phyloP scores from a whole-genome alignment of 1,140 invertebrate species.

The Sitobion miscanthi region DNA sequence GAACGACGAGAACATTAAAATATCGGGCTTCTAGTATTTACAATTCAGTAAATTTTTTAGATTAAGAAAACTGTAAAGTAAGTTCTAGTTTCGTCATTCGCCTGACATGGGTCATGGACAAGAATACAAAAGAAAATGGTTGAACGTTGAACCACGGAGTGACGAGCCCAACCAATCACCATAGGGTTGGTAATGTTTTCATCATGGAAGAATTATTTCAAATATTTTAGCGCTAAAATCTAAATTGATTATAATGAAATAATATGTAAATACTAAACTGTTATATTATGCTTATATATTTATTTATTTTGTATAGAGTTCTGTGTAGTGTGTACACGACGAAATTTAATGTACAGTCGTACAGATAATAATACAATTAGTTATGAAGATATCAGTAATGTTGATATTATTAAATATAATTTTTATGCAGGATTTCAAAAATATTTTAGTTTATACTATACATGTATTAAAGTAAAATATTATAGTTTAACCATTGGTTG shows the following conservation, averaged over 20 bases:
- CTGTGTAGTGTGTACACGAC: no score
- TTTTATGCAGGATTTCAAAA: no score
- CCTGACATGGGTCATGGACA: not conserved
- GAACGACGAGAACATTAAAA: not conserved
- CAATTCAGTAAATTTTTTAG: not conserved
- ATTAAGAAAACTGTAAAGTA: not conserved
- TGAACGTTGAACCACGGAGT: not conserved
- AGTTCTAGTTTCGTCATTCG: not conserved
- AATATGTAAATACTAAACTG: not conserved
- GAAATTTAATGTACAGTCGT: no score
- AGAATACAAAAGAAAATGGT: conserved; percentile 35
- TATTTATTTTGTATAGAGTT: no score
- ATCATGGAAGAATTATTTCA: not conserved
- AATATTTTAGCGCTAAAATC: not conserved
- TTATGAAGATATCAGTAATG: no score
- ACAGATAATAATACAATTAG: no score
- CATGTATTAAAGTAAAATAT: no score
- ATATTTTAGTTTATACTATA: no score
- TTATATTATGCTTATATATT: no score
- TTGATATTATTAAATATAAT: no score
- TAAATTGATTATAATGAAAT: not conserved
- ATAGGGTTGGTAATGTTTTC: not conserved
- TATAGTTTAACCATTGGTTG: no score
- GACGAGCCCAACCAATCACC: not conserved
- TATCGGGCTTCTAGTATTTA: not conserved